Evolutionary conservation across 37 sponge, comb jelly and placozoan species (phyloP), one percentile per base, ranked within the genome.

Genomic region (Aplysina aerophoba): DNA sequence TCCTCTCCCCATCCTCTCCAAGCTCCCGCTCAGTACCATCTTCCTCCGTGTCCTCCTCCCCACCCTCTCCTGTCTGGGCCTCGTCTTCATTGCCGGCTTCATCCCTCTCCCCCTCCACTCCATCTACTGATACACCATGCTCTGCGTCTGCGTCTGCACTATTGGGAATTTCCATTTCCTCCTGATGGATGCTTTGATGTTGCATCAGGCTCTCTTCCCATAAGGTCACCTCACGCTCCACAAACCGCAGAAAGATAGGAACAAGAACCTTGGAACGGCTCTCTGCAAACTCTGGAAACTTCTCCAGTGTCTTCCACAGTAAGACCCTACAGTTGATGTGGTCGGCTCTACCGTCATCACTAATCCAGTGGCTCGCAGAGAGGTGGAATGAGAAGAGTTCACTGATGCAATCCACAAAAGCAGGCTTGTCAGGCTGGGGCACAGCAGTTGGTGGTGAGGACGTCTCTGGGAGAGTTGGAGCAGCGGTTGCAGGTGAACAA

Each of bases 291-390:
- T 58, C 62, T 0, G 87, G 81, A 12, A 90, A 53, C 35, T 25
- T 65, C 33, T 67, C 50, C 30, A 94, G 64, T 38, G 75, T 79
- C 64, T 78, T 89, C 97, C 97, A 96, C 39, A 96, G 64, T 81
- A 92, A 81, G 36, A 57, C 59, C 24, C 90, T 75, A 79, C 67
- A 92, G 87, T 94, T 96, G 63, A 73, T 63, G 33, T 91, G 83
- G 78, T 96, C 95, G 0, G 86, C 81, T n/a, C 82, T 82, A 61
- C 92, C 90, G 19, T 59, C 24, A 61, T 91, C 57, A 69, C 37
- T 17, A 55, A 11, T 27, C 80, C 35, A 40, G 4, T 53, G 37
- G 39, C 25, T 41, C 20, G 3, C 16, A 24, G 78, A 53, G 63
- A 36, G 0, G n/a, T 28, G 39, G 31, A 41, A 58, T 34, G 78